phyloP scores from a whole-genome alignment of 2,888 invertebrate species.

The Carcina quercana region DNA sequence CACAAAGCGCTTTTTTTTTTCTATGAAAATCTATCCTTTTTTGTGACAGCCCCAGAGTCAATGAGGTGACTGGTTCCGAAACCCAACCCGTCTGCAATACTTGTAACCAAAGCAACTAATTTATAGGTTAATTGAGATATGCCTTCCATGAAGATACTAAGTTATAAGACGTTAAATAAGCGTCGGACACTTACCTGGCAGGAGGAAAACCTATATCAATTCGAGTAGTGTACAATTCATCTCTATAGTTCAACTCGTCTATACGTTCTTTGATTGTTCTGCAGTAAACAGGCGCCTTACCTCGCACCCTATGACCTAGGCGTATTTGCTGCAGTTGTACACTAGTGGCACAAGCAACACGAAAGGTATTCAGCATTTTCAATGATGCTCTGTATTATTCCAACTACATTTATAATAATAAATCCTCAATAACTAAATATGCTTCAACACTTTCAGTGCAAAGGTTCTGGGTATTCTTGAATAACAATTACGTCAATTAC shows the following conservation, averaged over 20 bases:
- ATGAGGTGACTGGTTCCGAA: too few relatives aligned
- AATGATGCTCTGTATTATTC: background rate
- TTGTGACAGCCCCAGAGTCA: too few relatives aligned
- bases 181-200: constrained; percentile 51
- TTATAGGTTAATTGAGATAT: background rate
- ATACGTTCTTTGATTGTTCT: constrained; percentile 80
- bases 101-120: too few relatives aligned
- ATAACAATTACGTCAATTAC: too few relatives aligned
- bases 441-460: background rate
- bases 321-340: constrained; percentile 54
- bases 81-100: too few relatives aligned
- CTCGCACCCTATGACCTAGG: constrained; percentile 77
- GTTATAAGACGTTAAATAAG: too few relatives aligned
- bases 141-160: background rate
- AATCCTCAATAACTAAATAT: background rate
- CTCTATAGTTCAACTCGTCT: constrained; percentile 72
- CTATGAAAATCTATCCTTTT: too few relatives aligned
- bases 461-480: too few relatives aligned
- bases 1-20: too few relatives aligned
- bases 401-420: too few relatives aligned
- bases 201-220: constrained; percentile 58
- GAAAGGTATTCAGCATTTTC: constrained; percentile 44
- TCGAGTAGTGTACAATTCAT: constrained; percentile 51
- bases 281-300: constrained; percentile 81
- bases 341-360: constrained; percentile 27